A percentile compares a stretch with the other conserved stretches of the same genome.
Evolutionary conservation across 2,797 vertebrate species (phyloP).

Genomic region (Schizopygopsis pylzovi): DNA sequence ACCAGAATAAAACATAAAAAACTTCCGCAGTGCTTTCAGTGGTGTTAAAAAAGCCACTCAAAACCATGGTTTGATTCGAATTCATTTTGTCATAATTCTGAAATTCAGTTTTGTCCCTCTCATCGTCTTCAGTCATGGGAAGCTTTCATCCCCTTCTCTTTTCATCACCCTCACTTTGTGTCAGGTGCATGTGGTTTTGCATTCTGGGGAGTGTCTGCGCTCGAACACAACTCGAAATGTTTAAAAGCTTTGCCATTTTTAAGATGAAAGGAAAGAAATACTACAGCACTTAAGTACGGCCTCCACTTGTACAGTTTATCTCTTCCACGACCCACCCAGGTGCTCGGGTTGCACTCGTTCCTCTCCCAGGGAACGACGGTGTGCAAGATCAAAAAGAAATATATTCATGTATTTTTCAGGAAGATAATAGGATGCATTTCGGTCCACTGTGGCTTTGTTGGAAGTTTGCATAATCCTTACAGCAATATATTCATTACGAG

Average conservation of each 20-base stretch:
- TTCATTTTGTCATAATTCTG: slow-evolving; percentile 45
- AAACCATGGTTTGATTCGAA: slow-evolving; percentile 24
- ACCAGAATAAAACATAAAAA: not conserved
- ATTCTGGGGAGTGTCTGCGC: slow-evolving; percentile 27
- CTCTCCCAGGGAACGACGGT: slow-evolving; percentile 51
- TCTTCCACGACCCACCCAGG: slow-evolving; percentile 45
- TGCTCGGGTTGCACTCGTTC: slow-evolving; percentile 18
- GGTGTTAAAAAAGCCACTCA: slow-evolving; percentile 37
- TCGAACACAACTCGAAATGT: slow-evolving; percentile 39
- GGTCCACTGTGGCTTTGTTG: slow-evolving; percentile 50
- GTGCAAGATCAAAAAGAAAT: slow-evolving; percentile 60
- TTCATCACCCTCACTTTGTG: slow-evolving; percentile 47
- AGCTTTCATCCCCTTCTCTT: slow-evolving; percentile 40
- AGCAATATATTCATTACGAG: slow-evolving; percentile 61
- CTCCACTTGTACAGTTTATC: slow-evolving; percentile 53
- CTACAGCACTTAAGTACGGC: slow-evolving; percentile 50
- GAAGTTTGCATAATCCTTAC: slow-evolving; percentile 59
- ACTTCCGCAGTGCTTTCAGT: not conserved
- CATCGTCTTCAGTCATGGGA: slow-evolving; percentile 60
- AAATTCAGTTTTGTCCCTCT: slow-evolving; percentile 38
- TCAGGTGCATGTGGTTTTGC: slow-evolving; percentile 31
- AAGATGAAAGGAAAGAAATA: slow-evolving; percentile 51
- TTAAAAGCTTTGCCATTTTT: slow-evolving; percentile 57
- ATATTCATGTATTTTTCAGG: slow-evolving; percentile 56
- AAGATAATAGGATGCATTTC: slow-evolving; percentile 60